Conservation (phyloP, 2,888 invertebrate species). For the Cabera pusaria region DNA sequence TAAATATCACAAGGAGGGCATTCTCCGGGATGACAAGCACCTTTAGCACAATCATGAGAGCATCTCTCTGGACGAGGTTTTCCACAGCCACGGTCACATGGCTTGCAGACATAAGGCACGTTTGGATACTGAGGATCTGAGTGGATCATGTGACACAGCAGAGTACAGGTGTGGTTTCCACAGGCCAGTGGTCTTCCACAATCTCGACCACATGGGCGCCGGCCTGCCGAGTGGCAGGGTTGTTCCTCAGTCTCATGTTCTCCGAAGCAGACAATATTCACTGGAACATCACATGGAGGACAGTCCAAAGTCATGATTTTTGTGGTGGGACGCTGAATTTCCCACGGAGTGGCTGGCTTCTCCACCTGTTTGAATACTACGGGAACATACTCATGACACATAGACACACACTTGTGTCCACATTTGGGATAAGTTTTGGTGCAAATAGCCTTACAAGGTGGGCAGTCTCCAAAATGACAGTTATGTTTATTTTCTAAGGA, state of each 20-base stretch:
- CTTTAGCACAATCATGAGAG: constrained; percentile 87
- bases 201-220: constrained; percentile 89
- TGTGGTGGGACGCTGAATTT: constrained; percentile 76
- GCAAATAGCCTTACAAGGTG: constrained; percentile 91
- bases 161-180: constrained; percentile 89
- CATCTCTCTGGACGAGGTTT: constrained; percentile 88
- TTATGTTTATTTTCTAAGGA: constrained; percentile 86
- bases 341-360: constrained; percentile 87
- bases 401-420: constrained; percentile 86
- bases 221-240: constrained; percentile 87
- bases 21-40: constrained; percentile 87
- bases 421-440: constrained; percentile 82
- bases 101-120: constrained; percentile 69
- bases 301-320: constrained; percentile 85
- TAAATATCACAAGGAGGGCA: constrained; percentile 90
- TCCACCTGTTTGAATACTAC: constrained; percentile 83
- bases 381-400: constrained; percentile 90
- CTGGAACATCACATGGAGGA: constrained; percentile 87
- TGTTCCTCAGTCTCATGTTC: constrained; percentile 87
- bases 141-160: constrained; percentile 86
- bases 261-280: constrained; percentile 88
- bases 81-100: constrained; percentile 80
- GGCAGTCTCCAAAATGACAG: constrained; percentile 93
- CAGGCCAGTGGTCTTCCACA: constrained; percentile 90
- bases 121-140: constrained; percentile 63